Evolutionary conservation across 2,113 vertebrate genomes (phyloP).

Genomic region (Beaufortia kweichowensis): DNA sequence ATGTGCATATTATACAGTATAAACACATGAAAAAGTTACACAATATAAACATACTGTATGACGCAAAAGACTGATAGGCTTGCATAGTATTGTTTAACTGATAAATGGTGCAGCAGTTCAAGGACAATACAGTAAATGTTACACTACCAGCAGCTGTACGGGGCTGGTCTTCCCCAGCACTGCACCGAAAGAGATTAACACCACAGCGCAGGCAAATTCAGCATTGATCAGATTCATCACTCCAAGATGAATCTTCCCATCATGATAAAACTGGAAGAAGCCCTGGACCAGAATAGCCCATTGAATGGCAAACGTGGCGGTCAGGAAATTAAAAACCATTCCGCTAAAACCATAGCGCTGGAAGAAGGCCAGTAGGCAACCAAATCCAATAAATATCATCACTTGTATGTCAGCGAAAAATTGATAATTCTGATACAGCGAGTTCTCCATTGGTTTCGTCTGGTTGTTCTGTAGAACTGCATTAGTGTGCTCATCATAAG

Average conservation of each 20-base stretch:
- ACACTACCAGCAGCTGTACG: constrained; percentile 78
- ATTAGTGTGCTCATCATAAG: constrained; percentile 70
- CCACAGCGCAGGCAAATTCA: constrained; percentile 78
- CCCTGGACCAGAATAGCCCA: constrained; percentile 82
- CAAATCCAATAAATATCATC: constrained; percentile 83
- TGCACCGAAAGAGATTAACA: constrained; percentile 81
- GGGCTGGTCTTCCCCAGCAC: constrained; percentile 81
- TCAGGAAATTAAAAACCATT: constrained; percentile 81
- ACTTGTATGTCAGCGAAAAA: constrained; percentile 82
- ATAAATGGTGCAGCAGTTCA: too few relatives aligned
- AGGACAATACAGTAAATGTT: too few relatives aligned
- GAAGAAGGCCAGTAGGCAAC: constrained; percentile 81
- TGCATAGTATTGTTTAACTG: too few relatives aligned
- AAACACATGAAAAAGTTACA: too few relatives aligned
- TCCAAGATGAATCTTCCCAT: constrained; percentile 73
- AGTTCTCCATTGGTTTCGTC: constrained; percentile 64
- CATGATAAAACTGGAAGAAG: constrained; percentile 73
- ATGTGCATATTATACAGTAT: too few relatives aligned
- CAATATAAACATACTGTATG: too few relatives aligned
- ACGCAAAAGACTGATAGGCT: too few relatives aligned
- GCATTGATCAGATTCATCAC: constrained; percentile 79
- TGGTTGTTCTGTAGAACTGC: constrained; percentile 59
- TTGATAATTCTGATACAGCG: constrained; percentile 74
- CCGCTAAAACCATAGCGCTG: constrained; percentile 76
- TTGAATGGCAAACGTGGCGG: constrained; percentile 79